Base-by-base conservation (phyloP, 2,797 vertebrate species). In the Corythornis leucogaster region DNA sequence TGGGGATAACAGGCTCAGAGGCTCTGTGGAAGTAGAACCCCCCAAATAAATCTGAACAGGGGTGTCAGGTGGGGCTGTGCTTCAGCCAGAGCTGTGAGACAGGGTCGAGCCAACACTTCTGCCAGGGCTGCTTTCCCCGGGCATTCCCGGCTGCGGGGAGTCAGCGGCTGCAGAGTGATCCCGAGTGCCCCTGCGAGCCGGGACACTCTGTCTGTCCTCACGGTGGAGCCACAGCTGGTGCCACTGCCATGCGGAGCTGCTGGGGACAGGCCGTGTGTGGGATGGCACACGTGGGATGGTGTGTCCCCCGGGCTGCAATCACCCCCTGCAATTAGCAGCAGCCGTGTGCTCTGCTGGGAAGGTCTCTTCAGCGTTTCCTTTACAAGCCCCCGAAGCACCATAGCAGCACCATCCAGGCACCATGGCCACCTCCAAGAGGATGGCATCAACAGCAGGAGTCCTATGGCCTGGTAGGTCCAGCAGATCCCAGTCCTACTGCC, bases 351-450 rank as follows among this genome's bases (percentile, higher is more conserved):
- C 48, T 2, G 1, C 78, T 16, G 5, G 4, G 20, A 12, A 9
- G 9, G 15, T 43, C 68, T 68, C 67, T 18, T 25, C 6, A 3
- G 48, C 1, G 0, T 21, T 33, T 30, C 70, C 66, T 61, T 71
- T 30, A 17, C 73, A 71, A 24, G 5, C 11, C 48, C 17, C 6
- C 2, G 1, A 22, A 79, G 55, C 0, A 1, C 24, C 1, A 0
- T 1, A 25, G 78, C 43, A 67, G 53, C 67, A 33, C 19, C 9
- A 22, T 61, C 30, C 43, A 2, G 15, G 46, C 30, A 6, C 31
- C 40, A 14, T 21, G 16, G 42, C 31, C 54, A 19, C 28, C 22
- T 66, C 43, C 59, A 24, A 6, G 11, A 3, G 54, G 58, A 31
- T 2, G 2, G 35, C 17, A 21, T 2, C 19, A 54, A 30, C 8